Conservation (phyloP, 2,113 vertebrate species). For the Rissa tridactyla region DNA sequence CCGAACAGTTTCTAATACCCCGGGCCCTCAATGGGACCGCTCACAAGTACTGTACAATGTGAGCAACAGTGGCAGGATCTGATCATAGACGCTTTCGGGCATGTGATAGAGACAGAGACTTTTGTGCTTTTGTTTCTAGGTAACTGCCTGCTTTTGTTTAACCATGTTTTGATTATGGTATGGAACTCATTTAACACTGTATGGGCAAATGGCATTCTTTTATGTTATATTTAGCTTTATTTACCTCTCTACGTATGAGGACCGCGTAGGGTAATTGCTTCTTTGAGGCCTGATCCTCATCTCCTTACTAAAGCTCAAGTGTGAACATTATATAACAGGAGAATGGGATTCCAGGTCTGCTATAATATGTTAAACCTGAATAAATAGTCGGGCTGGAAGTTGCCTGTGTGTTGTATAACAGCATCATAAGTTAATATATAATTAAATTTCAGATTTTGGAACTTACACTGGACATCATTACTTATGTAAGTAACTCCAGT, state of each 20-base stretch:
- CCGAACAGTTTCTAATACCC: neutral
- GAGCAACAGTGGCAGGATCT: neutral
- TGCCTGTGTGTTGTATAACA: neutral
- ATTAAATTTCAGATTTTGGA: conserved; percentile 2
- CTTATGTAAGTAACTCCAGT: neutral
- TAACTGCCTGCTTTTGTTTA: conserved; percentile 67
- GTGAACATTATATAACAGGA: neutral
- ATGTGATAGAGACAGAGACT: conserved; percentile 42
- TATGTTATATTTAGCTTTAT: conserved; percentile 56
- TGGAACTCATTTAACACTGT: conserved; percentile 59
- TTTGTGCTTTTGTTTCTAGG: conserved; percentile 68
- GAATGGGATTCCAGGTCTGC: neutral
- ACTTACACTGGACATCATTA: neutral
- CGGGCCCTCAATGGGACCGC: neutral
- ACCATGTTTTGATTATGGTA: conserved; percentile 66
- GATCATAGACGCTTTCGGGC: conserved; percentile 10
- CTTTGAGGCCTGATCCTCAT: conserved; percentile 23
- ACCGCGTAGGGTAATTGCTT: neutral
- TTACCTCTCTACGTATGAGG: conserved; percentile 13
- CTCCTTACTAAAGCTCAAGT: neutral
- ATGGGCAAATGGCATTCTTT: conserved; percentile 44
- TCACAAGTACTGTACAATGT: neutral
- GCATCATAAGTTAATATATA: neutral
- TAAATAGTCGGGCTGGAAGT: neutral
- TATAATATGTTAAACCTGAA: conserved; percentile 1